Evolutionary conservation across 2,797 vertebrate genomes (phyloP).

Genomic region (Oreochromis grahami): DNA sequence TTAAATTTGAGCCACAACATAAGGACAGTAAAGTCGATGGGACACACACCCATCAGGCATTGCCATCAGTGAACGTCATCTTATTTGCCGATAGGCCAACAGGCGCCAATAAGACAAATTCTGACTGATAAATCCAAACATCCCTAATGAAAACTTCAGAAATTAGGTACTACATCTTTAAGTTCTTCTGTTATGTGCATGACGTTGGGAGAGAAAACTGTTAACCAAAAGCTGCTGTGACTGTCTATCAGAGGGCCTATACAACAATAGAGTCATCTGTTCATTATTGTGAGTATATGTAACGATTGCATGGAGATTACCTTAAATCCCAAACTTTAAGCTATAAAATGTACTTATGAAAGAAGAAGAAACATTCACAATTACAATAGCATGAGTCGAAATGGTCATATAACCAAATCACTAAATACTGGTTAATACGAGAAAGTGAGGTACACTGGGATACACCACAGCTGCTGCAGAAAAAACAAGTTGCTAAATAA

Average conservation of each 20-base stretch:
- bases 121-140: not conserved
- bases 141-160: not conserved
- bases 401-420: not conserved
- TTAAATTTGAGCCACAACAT: not conserved
- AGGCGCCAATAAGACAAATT: not conserved
- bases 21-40: not conserved
- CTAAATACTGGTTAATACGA: not conserved
- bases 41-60: not conserved
- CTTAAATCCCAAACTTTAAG: conserved; percentile 2
- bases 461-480: not conserved
- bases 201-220: not conserved
- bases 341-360: not conserved
- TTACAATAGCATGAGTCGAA: not conserved
- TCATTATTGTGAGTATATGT: not conserved
- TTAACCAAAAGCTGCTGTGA: not conserved
- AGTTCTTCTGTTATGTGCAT: not conserved
- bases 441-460: not conserved
- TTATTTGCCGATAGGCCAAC: not conserved
- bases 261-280: not conserved
- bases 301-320: not conserved
- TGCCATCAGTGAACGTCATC: not conserved
- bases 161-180: not conserved
- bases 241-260: not conserved
- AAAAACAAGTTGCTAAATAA: conserved; percentile 24
- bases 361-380: not conserved